Conservation (phyloP, 2,113 vertebrate species). For the Acrocephalus kingi region DNA sequence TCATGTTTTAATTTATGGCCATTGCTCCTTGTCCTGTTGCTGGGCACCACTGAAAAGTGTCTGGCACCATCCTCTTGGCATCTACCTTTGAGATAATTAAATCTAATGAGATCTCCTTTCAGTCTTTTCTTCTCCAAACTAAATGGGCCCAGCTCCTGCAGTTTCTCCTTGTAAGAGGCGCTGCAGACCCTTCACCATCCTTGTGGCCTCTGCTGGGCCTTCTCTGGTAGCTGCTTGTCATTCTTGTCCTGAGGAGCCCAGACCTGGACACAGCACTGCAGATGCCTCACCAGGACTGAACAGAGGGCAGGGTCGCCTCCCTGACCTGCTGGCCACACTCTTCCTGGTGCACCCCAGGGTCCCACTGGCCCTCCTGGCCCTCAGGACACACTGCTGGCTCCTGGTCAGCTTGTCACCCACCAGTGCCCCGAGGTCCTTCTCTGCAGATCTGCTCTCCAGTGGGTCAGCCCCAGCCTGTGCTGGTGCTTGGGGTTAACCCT, state of each 20-base stretch:
- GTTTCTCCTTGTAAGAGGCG: background rate
- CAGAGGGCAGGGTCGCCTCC: background rate
- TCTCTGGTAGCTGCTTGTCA: background rate
- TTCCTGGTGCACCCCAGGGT: rapidly evolving
- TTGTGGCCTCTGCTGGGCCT: background rate
- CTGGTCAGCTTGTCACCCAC: background rate
- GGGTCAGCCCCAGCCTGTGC: background rate
- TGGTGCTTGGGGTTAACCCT: background rate
- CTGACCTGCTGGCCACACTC: background rate
- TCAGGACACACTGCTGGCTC: background rate
- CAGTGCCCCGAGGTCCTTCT: background rate
- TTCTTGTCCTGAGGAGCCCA: background rate
- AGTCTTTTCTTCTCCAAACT: background rate
- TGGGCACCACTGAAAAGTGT: background rate
- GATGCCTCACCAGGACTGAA: background rate
- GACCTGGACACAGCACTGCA: background rate
- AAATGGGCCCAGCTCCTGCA: background rate
- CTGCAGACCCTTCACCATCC: background rate
- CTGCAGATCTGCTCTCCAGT: background rate
- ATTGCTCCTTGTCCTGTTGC: background rate
- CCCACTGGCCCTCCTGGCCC: background rate
- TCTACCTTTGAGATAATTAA: background rate
- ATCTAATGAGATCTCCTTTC: background rate
- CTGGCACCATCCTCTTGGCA: background rate
- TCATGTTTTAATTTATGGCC: background rate